Conservation (phyloP, 1,140 invertebrate genomes). For the Drosophila obscura region DNA sequence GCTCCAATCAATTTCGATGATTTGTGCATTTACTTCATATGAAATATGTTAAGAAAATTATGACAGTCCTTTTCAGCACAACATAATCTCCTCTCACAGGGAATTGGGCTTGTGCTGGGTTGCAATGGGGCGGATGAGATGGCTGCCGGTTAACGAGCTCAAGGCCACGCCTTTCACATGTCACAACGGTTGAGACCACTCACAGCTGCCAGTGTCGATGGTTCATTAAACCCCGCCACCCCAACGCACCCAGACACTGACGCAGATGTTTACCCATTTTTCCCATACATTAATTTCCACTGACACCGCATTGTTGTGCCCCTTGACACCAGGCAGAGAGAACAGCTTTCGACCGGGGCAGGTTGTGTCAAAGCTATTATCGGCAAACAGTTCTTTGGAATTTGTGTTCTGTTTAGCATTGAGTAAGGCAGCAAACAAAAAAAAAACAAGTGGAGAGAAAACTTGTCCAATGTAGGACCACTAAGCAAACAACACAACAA, state of each 20-base stretch:
- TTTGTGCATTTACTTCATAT: conserved; percentile 20
- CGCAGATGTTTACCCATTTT: conserved; percentile 13
- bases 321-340: conserved; percentile 29
- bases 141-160: conserved; percentile 14
- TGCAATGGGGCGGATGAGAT: neutral
- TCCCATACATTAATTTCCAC: conserved; percentile 26
- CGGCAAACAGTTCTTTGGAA: no score
- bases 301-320: conserved; percentile 35
- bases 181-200: conserved; percentile 37
- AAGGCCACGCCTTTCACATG: conserved; percentile 68
- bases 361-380: conserved; percentile 1
- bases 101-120: conserved; percentile 20
- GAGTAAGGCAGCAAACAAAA: no score
- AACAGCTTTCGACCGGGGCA: conserved; percentile 38
- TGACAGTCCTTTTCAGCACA: conserved; percentile 20
- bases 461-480: no score
- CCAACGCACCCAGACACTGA: neutral
- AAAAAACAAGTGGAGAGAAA: no score
- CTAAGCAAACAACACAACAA: no score
- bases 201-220: conserved; percentile 38
- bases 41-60: neutral
- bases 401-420: no score
- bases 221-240: conserved; percentile 22
- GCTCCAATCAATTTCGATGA: conserved; percentile 35
- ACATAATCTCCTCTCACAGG: conserved; percentile 1